Evolutionary conservation across 1,140 invertebrate genomes (phyloP).

Genomic region (Reticulitermes speratus): DNA sequence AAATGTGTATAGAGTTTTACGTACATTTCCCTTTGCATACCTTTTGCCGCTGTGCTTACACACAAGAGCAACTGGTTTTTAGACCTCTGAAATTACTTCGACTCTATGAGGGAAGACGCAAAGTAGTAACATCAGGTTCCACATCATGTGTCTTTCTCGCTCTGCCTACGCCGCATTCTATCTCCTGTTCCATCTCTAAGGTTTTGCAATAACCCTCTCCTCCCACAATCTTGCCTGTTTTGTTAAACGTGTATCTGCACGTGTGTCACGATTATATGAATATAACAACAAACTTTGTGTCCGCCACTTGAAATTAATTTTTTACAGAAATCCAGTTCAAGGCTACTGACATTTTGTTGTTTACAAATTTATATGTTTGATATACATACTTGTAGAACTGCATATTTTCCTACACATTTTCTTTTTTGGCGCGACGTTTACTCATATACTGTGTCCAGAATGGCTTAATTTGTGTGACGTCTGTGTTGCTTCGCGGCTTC

Average conservation of each 20-base stretch:
- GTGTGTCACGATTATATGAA: conserved; percentile 11
- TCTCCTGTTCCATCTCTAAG: neutral
- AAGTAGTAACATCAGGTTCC: no score
- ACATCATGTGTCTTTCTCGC: neutral
- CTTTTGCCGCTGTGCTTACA: no score
- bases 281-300: neutral
- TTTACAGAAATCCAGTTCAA: neutral
- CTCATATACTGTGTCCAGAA: neutral
- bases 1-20: no score
- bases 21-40: no score
- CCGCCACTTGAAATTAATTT: neutral
- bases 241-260: neutral
- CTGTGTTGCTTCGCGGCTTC: no score
- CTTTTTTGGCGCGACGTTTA: neutral
- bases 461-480: no score
- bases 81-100: no score
- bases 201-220: neutral
- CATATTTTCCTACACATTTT: neutral
- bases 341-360: neutral
- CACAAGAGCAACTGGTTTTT: no score
- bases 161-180: neutral
- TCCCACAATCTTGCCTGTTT: neutral
- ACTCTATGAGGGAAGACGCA: no score
- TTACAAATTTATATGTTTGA: neutral
- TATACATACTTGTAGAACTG: no score